These are phyloP conservation scores for Physocephala rufipes DNA, from an alignment of 2,888 invertebrate species.

Conservation along the genomic window DNA sequence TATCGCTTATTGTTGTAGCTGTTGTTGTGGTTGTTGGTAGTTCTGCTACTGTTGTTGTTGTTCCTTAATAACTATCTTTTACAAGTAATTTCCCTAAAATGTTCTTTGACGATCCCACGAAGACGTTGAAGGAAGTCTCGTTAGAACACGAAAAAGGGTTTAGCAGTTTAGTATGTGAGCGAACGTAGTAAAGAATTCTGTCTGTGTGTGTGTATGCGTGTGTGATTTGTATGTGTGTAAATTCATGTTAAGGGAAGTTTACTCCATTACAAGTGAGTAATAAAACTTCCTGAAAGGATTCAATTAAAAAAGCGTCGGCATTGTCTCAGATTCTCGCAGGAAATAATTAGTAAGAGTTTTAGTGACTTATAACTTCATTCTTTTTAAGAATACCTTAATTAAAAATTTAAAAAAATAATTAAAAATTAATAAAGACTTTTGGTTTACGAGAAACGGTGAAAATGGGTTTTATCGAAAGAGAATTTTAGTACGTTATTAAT, in stretches of 20 bases:
- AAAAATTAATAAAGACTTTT: not conserved
- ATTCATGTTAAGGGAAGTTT: conserved; percentile 8
- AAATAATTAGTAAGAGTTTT: conserved; percentile 15
- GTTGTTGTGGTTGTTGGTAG: not conserved
- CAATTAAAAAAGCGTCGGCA: not conserved
- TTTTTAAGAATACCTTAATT: not conserved
- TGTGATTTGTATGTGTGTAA: not conserved
- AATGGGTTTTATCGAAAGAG: too few relatives aligned
- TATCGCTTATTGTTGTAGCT: not conserved
- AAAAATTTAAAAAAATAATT: not conserved
- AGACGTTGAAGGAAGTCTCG: too few relatives aligned
- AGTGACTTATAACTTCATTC: too few relatives aligned
- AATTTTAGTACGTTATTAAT: too few relatives aligned
- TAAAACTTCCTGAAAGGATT: not conserved
- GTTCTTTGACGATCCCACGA: not conserved
- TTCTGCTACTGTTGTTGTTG: not conserved
- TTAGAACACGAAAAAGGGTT: too few relatives aligned
- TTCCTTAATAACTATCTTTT: not conserved
- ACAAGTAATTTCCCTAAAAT: not conserved
- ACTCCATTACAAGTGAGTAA: not conserved
- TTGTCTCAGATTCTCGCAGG: conserved; percentile 15
- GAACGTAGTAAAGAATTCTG: not conserved
- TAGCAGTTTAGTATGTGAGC: not conserved
- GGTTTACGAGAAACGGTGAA: too few relatives aligned
- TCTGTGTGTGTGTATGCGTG: not conserved